Conservation (phyloP, 2,113 vertebrate genomes). For the Hepsetus odoe region DNA sequence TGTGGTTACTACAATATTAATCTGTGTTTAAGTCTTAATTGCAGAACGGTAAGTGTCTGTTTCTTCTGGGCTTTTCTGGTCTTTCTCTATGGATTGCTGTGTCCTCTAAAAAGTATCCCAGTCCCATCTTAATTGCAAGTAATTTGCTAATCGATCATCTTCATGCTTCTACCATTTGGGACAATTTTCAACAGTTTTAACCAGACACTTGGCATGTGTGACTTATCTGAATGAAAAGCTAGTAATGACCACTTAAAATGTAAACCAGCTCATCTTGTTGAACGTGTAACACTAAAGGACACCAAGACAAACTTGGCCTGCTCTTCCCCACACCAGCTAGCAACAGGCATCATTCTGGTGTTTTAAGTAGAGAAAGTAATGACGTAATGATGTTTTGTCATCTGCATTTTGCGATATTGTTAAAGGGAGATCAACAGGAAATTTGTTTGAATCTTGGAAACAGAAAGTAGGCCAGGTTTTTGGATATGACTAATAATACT, state of each 20-base stretch:
- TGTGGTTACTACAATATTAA: background rate
- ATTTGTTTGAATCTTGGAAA: background rate
- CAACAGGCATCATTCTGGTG: background rate
- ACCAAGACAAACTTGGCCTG: background rate
- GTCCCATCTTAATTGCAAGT: background rate
- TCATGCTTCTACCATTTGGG: background rate
- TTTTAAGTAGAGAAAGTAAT: background rate
- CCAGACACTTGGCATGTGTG: background rate
- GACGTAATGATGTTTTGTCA: background rate
- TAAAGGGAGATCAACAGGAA: background rate
- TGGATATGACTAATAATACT: background rate
- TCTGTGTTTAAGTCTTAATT: background rate
- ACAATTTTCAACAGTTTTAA: background rate
- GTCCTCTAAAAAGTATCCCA: background rate
- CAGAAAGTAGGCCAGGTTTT: background rate
- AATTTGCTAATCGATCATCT: background rate
- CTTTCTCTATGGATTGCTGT: background rate
- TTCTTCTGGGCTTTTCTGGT: background rate
- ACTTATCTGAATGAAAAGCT: background rate
- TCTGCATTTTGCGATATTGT: background rate
- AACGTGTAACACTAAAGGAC: background rate
- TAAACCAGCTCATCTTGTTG: background rate
- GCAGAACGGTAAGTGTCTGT: background rate
- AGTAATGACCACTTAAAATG: background rate
- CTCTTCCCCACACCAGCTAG: background rate